Conservation (phyloP, 30 jellyfish, hydroid and myxozoan genomes). For the Hydractinia echinata region DNA sequence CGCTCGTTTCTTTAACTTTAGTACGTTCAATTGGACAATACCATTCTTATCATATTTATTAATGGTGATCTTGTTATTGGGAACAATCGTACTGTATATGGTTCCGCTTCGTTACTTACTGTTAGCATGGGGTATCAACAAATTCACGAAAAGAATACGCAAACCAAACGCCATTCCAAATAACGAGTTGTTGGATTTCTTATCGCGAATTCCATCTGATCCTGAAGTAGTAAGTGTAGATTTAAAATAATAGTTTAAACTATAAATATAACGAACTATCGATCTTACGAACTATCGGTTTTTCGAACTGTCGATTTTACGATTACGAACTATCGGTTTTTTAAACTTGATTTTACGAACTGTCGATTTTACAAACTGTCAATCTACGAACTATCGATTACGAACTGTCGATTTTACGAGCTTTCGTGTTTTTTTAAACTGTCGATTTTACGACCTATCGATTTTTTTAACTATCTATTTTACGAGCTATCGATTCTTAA, state of each 20-base stretch:
- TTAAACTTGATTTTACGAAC: no score
- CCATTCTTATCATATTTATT: slow-evolving; percentile 84
- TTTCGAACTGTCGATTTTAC: no score
- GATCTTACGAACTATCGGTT: no score
- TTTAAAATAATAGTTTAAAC: not conserved
- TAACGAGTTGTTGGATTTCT: slow-evolving; percentile 79
- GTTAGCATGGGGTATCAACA: slow-evolving; percentile 90
- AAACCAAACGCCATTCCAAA: slow-evolving; percentile 92
- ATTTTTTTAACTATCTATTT: no score
- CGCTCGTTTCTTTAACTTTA: slow-evolving; percentile 6
- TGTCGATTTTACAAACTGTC: no score
- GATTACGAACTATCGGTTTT: no score
- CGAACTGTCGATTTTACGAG: no score
- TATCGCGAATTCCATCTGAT: slow-evolving; percentile 91
- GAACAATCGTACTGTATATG: slow-evolving; percentile 70
- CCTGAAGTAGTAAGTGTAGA: slow-evolving; percentile 78
- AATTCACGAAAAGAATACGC: slow-evolving; percentile 85
- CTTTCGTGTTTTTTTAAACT: no score
- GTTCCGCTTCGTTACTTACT: slow-evolving; percentile 80
- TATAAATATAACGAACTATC: no score
- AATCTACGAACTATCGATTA: no score
- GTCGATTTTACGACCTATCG: no score
- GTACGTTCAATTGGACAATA: slow-evolving; percentile 89
- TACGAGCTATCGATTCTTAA: no score
- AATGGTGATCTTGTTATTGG: slow-evolving; percentile 71